A percentile compares a stretch with the other conserved stretches of the same genome.
Evolutionary conservation across 2,888 invertebrate genomes (phyloP).

Genomic region (Cheilosia grossa): DNA sequence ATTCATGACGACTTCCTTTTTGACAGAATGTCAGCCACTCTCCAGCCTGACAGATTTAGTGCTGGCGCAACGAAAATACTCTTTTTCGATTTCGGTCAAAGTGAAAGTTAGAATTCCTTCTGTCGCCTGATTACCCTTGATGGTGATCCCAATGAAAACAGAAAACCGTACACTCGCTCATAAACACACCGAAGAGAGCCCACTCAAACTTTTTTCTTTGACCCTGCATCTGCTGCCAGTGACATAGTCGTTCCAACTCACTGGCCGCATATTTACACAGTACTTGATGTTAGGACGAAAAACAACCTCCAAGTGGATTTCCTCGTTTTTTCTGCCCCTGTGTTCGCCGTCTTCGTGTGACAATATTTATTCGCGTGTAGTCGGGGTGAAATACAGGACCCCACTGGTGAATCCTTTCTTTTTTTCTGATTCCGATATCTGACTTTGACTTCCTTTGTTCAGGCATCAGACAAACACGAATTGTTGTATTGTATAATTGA

Average conservation of each 20-base stretch:
- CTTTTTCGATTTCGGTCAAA: slow-evolving; percentile 47
- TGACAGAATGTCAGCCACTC: slow-evolving; percentile 62
- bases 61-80: slow-evolving; percentile 5
- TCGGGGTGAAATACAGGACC: slow-evolving; percentile 34
- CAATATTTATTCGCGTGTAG: slow-evolving; percentile 66
- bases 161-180: neutral
- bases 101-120: slow-evolving; percentile 13
- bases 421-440: neutral
- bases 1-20: slow-evolving; percentile 61
- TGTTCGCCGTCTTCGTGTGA: slow-evolving; percentile 28
- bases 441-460: slow-evolving; percentile 30
- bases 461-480: slow-evolving; percentile 11
- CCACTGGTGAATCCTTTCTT: slow-evolving; percentile 45
- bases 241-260: slow-evolving; percentile 72
- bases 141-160: slow-evolving; percentile 57
- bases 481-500: slow-evolving; percentile 49
- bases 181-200: slow-evolving; percentile 11
- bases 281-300: slow-evolving; percentile 74
- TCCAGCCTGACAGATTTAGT: slow-evolving; percentile 53
- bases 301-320: slow-evolving; percentile 70
- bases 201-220: slow-evolving; percentile 31
- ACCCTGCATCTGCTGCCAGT: slow-evolving; percentile 70
- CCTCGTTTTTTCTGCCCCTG: slow-evolving; percentile 5
- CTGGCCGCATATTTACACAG: slow-evolving; percentile 71
- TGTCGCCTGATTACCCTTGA: slow-evolving; percentile 60